phyloP scores from a whole-genome alignment of 1,140 invertebrate species.

The Magallana ariakensis region DNA sequence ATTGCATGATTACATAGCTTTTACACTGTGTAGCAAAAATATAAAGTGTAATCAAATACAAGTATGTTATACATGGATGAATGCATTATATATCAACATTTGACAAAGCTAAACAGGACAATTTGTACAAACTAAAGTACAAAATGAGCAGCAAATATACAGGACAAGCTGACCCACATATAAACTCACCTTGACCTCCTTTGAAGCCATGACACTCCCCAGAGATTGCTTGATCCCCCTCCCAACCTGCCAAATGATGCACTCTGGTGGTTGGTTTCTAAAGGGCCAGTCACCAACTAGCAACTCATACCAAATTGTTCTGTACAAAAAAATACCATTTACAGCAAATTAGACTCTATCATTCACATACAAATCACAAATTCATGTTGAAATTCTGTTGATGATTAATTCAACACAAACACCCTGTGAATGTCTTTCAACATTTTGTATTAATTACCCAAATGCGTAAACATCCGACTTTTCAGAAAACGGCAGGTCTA shows the following conservation, averaged over 20 bases:
- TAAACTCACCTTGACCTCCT: constrained; percentile 93
- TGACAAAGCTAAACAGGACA: constrained; percentile 15
- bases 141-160: neutral
- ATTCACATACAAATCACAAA: neutral
- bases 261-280: constrained; percentile 93
- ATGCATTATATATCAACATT: constrained; percentile 15
- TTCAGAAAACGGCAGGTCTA: constrained; percentile 93
- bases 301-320: constrained; percentile 99
- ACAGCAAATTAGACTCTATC: neutral
- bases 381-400: neutral
- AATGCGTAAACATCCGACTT: constrained; percentile 98
- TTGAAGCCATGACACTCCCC: constrained; percentile 94
- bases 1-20: neutral
- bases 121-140: neutral
- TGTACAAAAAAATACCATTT: constrained; percentile 79
- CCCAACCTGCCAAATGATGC: constrained; percentile 98
- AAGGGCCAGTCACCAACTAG: constrained; percentile 98
- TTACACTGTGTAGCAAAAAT: neutral
- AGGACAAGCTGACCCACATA: neutral
- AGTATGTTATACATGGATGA: neutral
- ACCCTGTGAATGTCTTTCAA: too few relatives aligned
- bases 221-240: constrained; percentile 97
- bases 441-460: constrained; percentile 84
- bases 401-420: neutral
- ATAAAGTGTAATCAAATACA: neutral